phyloP scores from a whole-genome alignment of 2,888 invertebrate genomes.

The Syritta pipiens region DNA sequence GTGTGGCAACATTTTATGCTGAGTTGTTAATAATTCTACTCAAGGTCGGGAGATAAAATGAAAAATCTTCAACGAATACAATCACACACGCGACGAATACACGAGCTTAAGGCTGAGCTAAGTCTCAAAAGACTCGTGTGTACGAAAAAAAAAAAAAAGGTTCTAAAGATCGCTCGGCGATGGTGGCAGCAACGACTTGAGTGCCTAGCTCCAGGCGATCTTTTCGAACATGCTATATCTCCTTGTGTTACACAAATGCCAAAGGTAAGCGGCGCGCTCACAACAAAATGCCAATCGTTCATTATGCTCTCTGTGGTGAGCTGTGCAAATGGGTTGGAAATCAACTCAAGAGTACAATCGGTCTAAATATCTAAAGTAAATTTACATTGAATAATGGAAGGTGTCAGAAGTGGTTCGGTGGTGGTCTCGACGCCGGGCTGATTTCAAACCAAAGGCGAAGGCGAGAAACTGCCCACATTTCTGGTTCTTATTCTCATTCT shows the following conservation, averaged over 20 bases:
- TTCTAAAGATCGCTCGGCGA: too few relatives aligned
- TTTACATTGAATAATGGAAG: conserved; percentile 40
- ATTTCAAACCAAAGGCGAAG: conserved; percentile 16
- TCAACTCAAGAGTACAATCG: conserved; percentile 2
- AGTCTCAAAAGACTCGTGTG: conserved; percentile 34
- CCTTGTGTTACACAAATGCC: conserved; percentile 59
- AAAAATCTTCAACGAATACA: conserved; percentile 37
- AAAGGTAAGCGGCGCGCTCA: conserved; percentile 34
- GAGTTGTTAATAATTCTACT: conserved; percentile 63
- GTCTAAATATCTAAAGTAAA: conserved; percentile 2
- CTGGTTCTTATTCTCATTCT: conserved; percentile 28
- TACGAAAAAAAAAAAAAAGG: too few relatives aligned
- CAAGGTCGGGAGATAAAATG: conserved; percentile 57
- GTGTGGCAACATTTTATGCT: conserved; percentile 64
- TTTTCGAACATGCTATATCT: conserved; percentile 53
- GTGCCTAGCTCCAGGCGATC: conserved; percentile 27
- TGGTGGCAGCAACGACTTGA: background rate
- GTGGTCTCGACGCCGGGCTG: too few relatives aligned
- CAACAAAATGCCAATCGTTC: conserved; percentile 37
- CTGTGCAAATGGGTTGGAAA: too few relatives aligned
- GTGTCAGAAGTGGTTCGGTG: background rate
- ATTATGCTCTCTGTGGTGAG: conserved; percentile 20
- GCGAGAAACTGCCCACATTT: conserved; percentile 29
- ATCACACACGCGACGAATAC: too few relatives aligned
- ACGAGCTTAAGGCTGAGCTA: conserved; percentile 6